phyloP scores from a whole-genome alignment of 2,797 vertebrate genomes.

The Channallabes apus region DNA sequence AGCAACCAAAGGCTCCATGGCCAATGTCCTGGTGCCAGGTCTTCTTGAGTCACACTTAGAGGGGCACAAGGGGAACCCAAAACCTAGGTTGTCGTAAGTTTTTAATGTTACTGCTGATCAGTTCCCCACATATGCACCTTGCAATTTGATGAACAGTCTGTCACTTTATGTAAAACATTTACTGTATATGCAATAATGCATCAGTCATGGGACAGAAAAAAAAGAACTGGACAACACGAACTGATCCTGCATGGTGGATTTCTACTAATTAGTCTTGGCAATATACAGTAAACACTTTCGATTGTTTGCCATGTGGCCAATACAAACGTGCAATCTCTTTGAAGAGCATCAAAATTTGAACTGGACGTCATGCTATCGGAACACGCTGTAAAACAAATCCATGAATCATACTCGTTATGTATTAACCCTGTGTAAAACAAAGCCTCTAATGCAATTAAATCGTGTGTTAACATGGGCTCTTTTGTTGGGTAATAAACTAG shows the following conservation, averaged over 20 bases:
- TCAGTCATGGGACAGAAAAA: background rate
- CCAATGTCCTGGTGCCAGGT: too few relatives aligned
- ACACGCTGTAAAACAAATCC: background rate
- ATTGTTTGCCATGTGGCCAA: background rate
- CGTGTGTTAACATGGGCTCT: slow-evolving; percentile 57
- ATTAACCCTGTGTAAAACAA: slow-evolving; percentile 32
- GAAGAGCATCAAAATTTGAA: background rate
- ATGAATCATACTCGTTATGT: slow-evolving; percentile 34
- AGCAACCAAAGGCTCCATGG: too few relatives aligned
- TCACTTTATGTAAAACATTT: background rate
- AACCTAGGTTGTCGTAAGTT: too few relatives aligned
- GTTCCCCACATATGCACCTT: background rate
- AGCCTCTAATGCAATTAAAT: slow-evolving; percentile 43
- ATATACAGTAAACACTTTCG: background rate
- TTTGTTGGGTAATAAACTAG: slow-evolving; percentile 44
- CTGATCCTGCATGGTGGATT: background rate
- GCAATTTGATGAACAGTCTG: background rate
- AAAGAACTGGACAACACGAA: background rate
- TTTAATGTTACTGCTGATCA: too few relatives aligned
- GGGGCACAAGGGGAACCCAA: too few relatives aligned
- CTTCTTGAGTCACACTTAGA: too few relatives aligned
- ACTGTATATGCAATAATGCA: background rate
- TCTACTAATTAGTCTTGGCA: background rate
- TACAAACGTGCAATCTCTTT: background rate
- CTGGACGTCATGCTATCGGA: background rate